Percentiles rank a stretch among this genome's conserved stretches.
These are phyloP conservation scores for Coracopsis vasa DNA, from an alignment of 2,113 vertebrate genomes.

Conservation along the genomic window DNA sequence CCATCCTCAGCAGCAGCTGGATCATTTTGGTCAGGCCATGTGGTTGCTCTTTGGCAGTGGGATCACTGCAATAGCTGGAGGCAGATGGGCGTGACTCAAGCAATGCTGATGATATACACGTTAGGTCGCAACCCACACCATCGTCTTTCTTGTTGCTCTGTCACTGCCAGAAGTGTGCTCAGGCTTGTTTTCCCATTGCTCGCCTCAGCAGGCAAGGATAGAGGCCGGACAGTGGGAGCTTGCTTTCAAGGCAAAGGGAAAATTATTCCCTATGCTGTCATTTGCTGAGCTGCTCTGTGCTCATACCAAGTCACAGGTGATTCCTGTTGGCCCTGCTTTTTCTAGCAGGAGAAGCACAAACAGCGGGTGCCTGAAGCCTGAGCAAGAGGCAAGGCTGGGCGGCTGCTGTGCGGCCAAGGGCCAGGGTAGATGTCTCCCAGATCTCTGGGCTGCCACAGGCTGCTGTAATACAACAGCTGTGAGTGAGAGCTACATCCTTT, in stretches of 20 bases:
- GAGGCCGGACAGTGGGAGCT: fast-evolving
- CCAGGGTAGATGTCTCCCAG: not conserved
- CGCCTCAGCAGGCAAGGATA: not conserved
- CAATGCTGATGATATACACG: not conserved
- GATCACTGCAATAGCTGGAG: not conserved
- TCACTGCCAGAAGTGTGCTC: not conserved
- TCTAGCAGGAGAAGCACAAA: not conserved
- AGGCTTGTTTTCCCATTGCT: not conserved
- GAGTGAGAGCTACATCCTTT: not conserved
- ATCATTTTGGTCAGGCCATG: not conserved
- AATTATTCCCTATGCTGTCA: fast-evolving
- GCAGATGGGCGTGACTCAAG: not conserved
- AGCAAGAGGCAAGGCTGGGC: fast-evolving
- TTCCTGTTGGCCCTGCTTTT: not conserved
- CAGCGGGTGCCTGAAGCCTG: fast-evolving
- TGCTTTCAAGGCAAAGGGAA: fast-evolving
- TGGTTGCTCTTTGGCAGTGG: not conserved
- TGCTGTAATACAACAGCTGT: not conserved
- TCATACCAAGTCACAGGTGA: fast-evolving
- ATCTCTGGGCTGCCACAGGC: not conserved
- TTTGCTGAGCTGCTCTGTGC: not conserved
- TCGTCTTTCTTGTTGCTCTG: not conserved
- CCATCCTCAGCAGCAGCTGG: not conserved
- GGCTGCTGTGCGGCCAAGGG: not conserved
- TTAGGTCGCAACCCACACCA: not conserved